Percentiles rank a stretch among this genome's conserved stretches.
Evolutionary conservation across 1,140 invertebrate species (phyloP).

Genomic region (Frieseomelitta varia): DNA sequence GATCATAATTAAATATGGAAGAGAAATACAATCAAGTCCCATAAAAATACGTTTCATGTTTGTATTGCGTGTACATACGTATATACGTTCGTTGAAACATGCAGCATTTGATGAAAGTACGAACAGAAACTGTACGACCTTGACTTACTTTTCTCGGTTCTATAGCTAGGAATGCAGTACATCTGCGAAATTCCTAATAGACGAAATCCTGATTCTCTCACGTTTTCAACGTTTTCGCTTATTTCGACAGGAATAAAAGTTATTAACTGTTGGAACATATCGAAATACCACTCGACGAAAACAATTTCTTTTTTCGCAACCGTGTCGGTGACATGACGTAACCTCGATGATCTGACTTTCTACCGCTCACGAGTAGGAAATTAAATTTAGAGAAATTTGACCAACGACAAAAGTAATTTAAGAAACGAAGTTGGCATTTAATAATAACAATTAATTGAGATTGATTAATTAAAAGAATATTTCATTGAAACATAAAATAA

Average conservation of each 20-base stretch:
- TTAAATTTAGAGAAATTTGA: neutral
- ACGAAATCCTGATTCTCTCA: neutral
- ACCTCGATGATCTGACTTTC: slow-evolving; percentile 39
- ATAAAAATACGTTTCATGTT: neutral
- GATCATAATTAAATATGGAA: too few relatives aligned
- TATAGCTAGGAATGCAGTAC: slow-evolving; percentile 13
- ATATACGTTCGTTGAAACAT: slow-evolving; percentile 5
- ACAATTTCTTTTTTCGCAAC: slow-evolving; percentile 14
- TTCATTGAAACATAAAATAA: too few relatives aligned
- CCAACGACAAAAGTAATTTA: too few relatives aligned
- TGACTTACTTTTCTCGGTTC: slow-evolving; percentile 64
- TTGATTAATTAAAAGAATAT: too few relatives aligned
- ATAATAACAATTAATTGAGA: too few relatives aligned
- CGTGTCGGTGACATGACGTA: slow-evolving; percentile 16
- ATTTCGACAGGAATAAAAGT: too few relatives aligned
- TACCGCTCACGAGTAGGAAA: neutral
- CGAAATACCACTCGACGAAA: slow-evolving; percentile 14
- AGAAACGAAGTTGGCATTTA: neutral
- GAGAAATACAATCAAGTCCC: too few relatives aligned
- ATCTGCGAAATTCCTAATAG: neutral
- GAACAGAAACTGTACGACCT: slow-evolving; percentile 70
- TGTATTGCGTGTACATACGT: neutral
- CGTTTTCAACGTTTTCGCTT: neutral
- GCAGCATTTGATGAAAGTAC: slow-evolving; percentile 63
- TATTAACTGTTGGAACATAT: neutral